Evolutionary conservation across 2,113 vertebrate genomes (phyloP).

Genomic region (Stegostoma tigrinum): DNA sequence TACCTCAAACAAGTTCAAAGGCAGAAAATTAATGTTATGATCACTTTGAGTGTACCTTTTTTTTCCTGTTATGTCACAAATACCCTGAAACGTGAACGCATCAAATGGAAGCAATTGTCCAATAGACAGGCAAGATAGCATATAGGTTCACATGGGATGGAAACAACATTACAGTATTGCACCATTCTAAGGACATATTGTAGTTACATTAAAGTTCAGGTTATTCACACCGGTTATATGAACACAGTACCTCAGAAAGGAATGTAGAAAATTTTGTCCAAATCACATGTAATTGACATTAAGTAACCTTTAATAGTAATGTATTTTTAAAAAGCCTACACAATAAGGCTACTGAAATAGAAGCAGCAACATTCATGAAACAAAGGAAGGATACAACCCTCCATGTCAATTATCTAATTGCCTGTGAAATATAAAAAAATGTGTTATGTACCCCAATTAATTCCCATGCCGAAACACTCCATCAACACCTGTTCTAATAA

Average conservation of each 20-base stretch:
- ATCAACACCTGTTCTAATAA: slow-evolving; percentile 44
- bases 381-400: slow-evolving; percentile 48
- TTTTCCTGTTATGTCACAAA: not conserved
- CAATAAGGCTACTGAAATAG: slow-evolving; percentile 11
- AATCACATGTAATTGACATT: not conserved
- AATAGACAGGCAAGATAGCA: not conserved
- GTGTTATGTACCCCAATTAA: slow-evolving; percentile 48
- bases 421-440: slow-evolving; percentile 51
- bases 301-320: not conserved
- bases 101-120: not conserved
- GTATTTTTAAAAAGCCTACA: slow-evolving; percentile 23
- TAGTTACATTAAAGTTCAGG: not conserved
- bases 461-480: slow-evolving; percentile 44
- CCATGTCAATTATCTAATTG: slow-evolving; percentile 60
- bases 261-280: not conserved
- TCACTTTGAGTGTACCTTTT: not conserved
- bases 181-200: not conserved
- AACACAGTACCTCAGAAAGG: slow-evolving; percentile 5
- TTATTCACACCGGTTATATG: not conserved
- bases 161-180: not conserved
- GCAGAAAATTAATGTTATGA: not conserved
- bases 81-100: not conserved
- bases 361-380: slow-evolving; percentile 21
- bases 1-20: not conserved
- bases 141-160: not conserved